Base-by-base conservation (phyloP, 2,888 invertebrate species). In the Ypsolopha scabrella region DNA sequence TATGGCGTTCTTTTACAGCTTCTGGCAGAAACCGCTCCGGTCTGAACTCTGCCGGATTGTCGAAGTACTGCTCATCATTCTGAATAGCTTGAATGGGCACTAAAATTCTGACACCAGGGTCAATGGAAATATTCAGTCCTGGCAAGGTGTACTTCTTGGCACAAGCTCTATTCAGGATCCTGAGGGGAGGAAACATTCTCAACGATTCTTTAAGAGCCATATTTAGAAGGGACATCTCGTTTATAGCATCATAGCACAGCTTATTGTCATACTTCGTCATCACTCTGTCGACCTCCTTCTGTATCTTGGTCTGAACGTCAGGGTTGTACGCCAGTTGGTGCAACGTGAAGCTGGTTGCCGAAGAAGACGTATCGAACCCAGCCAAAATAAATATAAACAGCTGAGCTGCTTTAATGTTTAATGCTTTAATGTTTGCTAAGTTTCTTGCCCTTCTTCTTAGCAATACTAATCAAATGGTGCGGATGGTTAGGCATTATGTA, bases 251-350 rank as follows among this genome's bases (percentile, higher is more conserved):
- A 41, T 56, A 60, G 24, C 56, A 55, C 7, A 60, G 24, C 14
- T 54, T 56, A 44, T 57, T 57, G 34, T 53, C 51, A 46, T 57
- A 47, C 48, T 55, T 58, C 4, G 41, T 11, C 10, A 61, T 53
- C 1, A 59, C 56, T 35, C 13, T 35, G 34, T 61, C 65, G 4
- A 72, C 60, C 51, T 73, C 70, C 38, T 60, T 53, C 34, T 64
- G 61, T 1, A 66, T 56, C 51, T 54, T 65, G 13, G 57, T 55
- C 51, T 72, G 72, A 2, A 67, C 55, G 6, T 62, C 58, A 8
- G 63, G 63, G 53, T 71, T 59, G 7, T 60, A 56, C 1, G 72
- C 70, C 1, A 74, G 58, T 46, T 64, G 59, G 52, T 68, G 70
- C 10, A 67, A 54, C 3, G 63, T 60, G 35, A 60, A 70, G 53